These are phyloP conservation scores for Tanytarsus gracilentus DNA, from an alignment of 2,888 invertebrate genomes.

Conservation along the genomic window DNA sequence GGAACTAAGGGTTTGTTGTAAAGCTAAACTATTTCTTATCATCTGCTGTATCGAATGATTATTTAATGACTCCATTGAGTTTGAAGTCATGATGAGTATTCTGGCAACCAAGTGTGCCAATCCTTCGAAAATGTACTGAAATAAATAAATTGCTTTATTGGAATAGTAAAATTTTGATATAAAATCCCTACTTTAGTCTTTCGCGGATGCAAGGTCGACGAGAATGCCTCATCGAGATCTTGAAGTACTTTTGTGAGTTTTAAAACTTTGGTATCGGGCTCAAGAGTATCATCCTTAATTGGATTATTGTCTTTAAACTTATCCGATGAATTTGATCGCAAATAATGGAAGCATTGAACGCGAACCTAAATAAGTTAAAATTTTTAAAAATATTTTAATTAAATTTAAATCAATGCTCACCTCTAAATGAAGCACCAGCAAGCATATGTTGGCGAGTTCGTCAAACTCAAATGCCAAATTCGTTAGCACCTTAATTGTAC, in stretches of 20 bases:
- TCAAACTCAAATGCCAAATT: conserved; percentile 72
- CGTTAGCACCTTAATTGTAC: conserved; percentile 54
- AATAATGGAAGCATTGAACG: conserved; percentile 92
- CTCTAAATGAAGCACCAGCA: conserved; percentile 87
- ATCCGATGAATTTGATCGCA: conserved; percentile 51
- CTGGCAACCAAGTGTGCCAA: conserved; percentile 70
- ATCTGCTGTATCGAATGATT: conserved; percentile 73
- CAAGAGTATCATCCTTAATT: conserved; percentile 60
- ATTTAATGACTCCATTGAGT: conserved; percentile 69
- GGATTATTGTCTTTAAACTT: conserved; percentile 36
- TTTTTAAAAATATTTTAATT: conserved; percentile 32
- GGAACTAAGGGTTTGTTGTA: conserved; percentile 77
- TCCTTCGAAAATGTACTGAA: conserved; percentile 82
- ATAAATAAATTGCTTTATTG: conserved; percentile 33
- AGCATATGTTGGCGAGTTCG: conserved; percentile 81
- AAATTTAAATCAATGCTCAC: conserved; percentile 43
- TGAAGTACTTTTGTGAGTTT: conserved; percentile 69
- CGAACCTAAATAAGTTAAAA: conserved; percentile 50
- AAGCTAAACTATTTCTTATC: conserved; percentile 74
- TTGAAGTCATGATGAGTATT: conserved; percentile 70
- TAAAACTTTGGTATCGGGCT: conserved; percentile 65
- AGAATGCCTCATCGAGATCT: conserved; percentile 67
- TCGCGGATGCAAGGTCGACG: conserved; percentile 62
- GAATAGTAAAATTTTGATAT: neutral
- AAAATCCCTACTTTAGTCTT: conserved; percentile 60